Conservation (phyloP, 2,797 vertebrate species). For the Denticeps clupeoides region DNA sequence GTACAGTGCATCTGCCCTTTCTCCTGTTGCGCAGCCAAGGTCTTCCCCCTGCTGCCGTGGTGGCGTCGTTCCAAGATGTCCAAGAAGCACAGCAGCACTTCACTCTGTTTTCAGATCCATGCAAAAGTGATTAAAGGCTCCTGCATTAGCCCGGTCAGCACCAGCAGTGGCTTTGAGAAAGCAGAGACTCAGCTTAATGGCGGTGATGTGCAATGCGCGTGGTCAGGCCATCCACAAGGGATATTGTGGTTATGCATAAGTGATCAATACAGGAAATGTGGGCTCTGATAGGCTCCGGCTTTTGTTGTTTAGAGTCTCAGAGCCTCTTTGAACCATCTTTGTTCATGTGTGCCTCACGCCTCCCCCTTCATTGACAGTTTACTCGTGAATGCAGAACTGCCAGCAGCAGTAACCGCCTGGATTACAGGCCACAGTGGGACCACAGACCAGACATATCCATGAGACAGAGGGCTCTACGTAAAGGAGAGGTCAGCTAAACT, state of each 20-base stretch:
- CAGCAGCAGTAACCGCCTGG: slow-evolving; percentile 44
- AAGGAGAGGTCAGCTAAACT: slow-evolving; percentile 54
- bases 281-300: slow-evolving; percentile 46
- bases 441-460: slow-evolving; percentile 43
- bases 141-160: slow-evolving; percentile 45
- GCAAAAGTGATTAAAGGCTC: slow-evolving; percentile 45
- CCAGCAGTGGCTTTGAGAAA: slow-evolving; percentile 31
- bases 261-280: slow-evolving; percentile 42
- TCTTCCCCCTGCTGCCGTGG: slow-evolving; percentile 9
- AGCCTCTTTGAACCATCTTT: neutral
- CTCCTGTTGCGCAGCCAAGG: neutral
- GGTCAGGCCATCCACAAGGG: neutral
- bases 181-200: slow-evolving; percentile 44
- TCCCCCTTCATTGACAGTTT: slow-evolving; percentile 41
- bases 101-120: slow-evolving; percentile 43
- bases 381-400: slow-evolving; percentile 39
- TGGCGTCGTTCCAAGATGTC: slow-evolving; percentile 8
- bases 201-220: slow-evolving; percentile 23
- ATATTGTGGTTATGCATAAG: neutral
- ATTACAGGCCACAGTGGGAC: slow-evolving; percentile 50
- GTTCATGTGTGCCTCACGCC: neutral
- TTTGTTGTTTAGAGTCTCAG: slow-evolving; percentile 4
- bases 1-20: neutral
- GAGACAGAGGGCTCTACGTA: slow-evolving; percentile 42
- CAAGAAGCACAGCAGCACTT: slow-evolving; percentile 28